Percentiles rank a stretch among this genome's conserved stretches.
phyloP scores from a whole-genome alignment of 2,797 vertebrate species.

The Gallinago nigripennis region DNA sequence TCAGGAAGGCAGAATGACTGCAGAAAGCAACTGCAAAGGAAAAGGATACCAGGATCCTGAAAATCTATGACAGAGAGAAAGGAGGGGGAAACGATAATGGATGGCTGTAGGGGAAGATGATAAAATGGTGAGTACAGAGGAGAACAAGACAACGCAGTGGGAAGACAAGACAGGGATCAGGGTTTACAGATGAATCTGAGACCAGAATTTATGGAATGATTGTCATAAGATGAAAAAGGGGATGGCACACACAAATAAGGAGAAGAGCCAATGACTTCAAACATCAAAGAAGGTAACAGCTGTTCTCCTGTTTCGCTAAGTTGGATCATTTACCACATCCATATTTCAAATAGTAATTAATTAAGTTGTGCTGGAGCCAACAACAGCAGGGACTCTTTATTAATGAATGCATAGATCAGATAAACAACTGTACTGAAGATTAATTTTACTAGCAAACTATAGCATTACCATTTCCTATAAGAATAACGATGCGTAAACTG shows the following conservation, averaged over 20 bases:
- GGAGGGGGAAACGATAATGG: background rate
- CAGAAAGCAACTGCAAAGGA: background rate
- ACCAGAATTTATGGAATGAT: constrained; percentile 32
- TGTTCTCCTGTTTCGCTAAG: constrained; percentile 57
- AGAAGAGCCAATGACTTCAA: constrained; percentile 32
- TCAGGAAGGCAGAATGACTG: accelerated
- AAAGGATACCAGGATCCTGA: background rate
- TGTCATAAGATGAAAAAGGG: constrained; percentile 16
- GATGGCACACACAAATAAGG: background rate
- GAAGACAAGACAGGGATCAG: constrained; percentile 22
- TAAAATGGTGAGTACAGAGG: background rate
- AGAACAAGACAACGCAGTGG: background rate
- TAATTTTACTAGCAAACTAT: constrained; percentile 10
- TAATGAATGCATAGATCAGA: constrained; percentile 54
- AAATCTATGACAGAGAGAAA: background rate
- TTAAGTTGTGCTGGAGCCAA: constrained; percentile 45
- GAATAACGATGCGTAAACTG: background rate
- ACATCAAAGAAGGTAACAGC: constrained; percentile 45
- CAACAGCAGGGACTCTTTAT: constrained; percentile 56
- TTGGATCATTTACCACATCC: constrained; percentile 59
- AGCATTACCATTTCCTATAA: background rate
- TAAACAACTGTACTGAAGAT: constrained; percentile 38
- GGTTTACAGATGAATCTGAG: background rate
- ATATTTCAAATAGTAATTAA: constrained; percentile 65
- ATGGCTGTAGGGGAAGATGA: background rate